Base-by-base conservation (phyloP, 2,113 vertebrate genomes). In the Silurus glanis region DNA sequence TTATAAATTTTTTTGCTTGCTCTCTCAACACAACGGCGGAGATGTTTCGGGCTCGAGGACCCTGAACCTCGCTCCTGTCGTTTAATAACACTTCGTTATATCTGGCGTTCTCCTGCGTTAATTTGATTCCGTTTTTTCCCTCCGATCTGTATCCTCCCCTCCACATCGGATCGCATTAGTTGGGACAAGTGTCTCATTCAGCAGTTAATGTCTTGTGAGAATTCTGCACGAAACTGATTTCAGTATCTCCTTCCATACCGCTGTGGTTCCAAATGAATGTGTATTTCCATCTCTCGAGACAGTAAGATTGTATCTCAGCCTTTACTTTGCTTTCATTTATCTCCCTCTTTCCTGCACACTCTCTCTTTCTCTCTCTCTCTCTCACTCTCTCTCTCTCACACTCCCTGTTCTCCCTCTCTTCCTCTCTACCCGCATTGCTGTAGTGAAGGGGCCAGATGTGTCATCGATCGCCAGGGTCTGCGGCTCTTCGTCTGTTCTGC, bases 281-380 rank as follows among this genome's bases (percentile, higher is more conserved):
- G 67, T 47, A 56, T 61, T 71, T 75, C 69, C 37, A 76, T 66
- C 17, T 82, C 67, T 74, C 28, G 45, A 59, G 53, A 51, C 84
- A 87, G 86, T 91, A 90, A 89, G 90, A 89, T 85, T 87, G 85
- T 92, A 89, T 91, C 85, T 8, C 72, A 67, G 62, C 21, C 51
- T 83, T 72, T 58, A 19, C 6, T 56, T 76, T 25, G n/a, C 67
- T 55, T 56, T 14, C 47, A 86, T 82, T 79, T 53, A 62, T 83
- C 76, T 84, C 91, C 37, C 37, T 37, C 37, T 37, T 37, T 37
- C 37, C 37, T 37, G 37, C 79, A 66, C 23, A 1, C 19, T 71
- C 37, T 67, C 19, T 45, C 78, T 74, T 53, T 55, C 21, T 81
- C 75, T 85, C 91, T 90, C 82, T 8, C 53, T 74, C 17, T 58